Evolutionary conservation across 2,888 invertebrate genomes (phyloP), one percentile per base, ranked within the genome.

Genomic region (Bellardia pandia): DNA sequence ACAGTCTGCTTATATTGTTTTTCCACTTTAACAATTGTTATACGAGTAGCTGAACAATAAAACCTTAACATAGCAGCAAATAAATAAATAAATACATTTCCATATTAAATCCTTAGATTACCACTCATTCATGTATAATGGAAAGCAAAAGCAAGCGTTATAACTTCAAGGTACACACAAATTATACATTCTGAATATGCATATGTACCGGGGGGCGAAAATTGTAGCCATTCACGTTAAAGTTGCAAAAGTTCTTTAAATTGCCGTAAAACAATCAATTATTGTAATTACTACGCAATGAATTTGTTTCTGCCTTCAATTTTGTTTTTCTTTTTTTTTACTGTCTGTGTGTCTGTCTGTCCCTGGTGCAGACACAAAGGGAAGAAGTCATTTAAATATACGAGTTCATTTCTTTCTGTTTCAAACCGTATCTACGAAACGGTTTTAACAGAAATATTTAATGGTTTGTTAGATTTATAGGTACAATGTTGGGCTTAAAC

Each of bases 201-300:
- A 68, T 14, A 3, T 3, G 23, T 5, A 13, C 45, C 45, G 13
- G 45, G 13, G 45, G 13, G n/a, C n/a, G 40, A 58, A 72, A 80
- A 76, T 51, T 86, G 2, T 4, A 74, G 13, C 37, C 45, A 56
- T 23, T 56, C 9, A 11, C 23, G 7, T 23, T 56, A 23, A 56
- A 23, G 16, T 8, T 16, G 23, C 42, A 68, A 62, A 69, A 79
- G 62, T 78, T 62, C 66, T 58, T 80, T 53, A 80, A 86, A 84
- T 74, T 86, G 68, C 84, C 80, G 30, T 86, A 77, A 84, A 74
- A 84, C 68, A 84, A 86, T 86, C 83, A 86, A 86, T 86, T 86
- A 83, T 80, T 72, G 76, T 86, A 83, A 86, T 86, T 80, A 80
- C 80, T 11, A 60, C 33, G 80, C 72, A 86, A 86, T 80, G 77